These are phyloP conservation scores for Chrysolina americana DNA, from an alignment of 2,888 invertebrate genomes.

Conservation along the genomic window DNA sequence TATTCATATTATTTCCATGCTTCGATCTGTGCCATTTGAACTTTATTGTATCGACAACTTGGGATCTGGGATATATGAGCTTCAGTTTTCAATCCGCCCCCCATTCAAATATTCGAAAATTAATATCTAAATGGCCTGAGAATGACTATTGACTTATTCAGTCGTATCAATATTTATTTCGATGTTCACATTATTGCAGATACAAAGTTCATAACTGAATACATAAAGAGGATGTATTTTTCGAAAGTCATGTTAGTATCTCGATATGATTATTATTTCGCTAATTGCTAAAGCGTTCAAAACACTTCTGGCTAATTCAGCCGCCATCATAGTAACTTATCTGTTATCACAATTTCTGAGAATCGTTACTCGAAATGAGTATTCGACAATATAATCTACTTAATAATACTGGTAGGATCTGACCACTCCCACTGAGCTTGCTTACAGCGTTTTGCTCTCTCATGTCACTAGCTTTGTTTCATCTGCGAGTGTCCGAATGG, in stretches of 20 bases:
- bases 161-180: neutral
- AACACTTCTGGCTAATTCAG: slow-evolving; percentile 26
- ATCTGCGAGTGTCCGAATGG: too few relatives aligned
- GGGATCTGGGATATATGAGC: too few relatives aligned
- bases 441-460: slow-evolving; percentile 18
- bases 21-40: too few relatives aligned
- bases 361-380: slow-evolving; percentile 63
- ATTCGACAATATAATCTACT: slow-evolving; percentile 65
- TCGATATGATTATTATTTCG: slow-evolving; percentile 3
- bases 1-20: too few relatives aligned
- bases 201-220: neutral
- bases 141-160: too few relatives aligned
- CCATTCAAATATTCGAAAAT: too few relatives aligned
- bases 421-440: slow-evolving; percentile 58
- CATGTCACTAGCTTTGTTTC: neutral
- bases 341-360: slow-evolving; percentile 62
- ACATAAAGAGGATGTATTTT: neutral
- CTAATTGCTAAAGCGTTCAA: slow-evolving; percentile 17
- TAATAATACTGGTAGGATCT: slow-evolving; percentile 62
- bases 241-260: neutral
- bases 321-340: slow-evolving; percentile 42
- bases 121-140: too few relatives aligned
- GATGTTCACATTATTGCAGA: neutral
- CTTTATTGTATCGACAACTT: too few relatives aligned
- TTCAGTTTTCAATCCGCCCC: too few relatives aligned